These are phyloP conservation scores for Sphenodon punctatus DNA, from an alignment of 2,797 vertebrate genomes.

Conservation along the genomic window DNA sequence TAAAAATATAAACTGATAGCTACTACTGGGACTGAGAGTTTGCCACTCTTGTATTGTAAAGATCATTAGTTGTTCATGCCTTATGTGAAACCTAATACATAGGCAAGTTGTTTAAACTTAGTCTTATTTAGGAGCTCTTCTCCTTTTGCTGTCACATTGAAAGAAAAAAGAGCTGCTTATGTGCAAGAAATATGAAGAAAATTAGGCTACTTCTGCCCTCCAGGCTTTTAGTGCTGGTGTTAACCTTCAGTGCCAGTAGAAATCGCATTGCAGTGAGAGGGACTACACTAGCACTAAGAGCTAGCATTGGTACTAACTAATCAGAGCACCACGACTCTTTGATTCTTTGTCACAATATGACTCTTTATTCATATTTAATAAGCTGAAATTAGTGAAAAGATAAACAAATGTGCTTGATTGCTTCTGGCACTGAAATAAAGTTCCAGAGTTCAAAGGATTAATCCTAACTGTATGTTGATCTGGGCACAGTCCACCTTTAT, in stretches of 20 bases:
- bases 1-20: constrained; percentile 18
- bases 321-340: no score
- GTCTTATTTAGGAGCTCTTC: background rate
- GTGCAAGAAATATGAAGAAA: background rate
- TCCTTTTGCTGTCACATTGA: constrained; percentile 10
- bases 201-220: background rate
- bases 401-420: background rate
- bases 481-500: background rate
- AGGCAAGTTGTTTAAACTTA: background rate
- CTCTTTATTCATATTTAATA: background rate
- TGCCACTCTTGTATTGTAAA: background rate
- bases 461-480: background rate
- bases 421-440: background rate
- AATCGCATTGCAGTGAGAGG: no score
- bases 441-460: background rate
- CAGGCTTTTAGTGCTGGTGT: no score
- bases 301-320: no score
- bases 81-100: no score
- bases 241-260: no score
- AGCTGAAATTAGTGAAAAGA: background rate
- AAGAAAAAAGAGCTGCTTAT: background rate
- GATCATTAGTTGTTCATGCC: constrained; percentile 25
- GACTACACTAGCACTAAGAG: no score
- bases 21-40: constrained; percentile 30
- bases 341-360: no score